These are phyloP conservation scores for Drosophila merina DNA, from an alignment of 2,888 invertebrate genomes.

Conservation along the genomic window DNA sequence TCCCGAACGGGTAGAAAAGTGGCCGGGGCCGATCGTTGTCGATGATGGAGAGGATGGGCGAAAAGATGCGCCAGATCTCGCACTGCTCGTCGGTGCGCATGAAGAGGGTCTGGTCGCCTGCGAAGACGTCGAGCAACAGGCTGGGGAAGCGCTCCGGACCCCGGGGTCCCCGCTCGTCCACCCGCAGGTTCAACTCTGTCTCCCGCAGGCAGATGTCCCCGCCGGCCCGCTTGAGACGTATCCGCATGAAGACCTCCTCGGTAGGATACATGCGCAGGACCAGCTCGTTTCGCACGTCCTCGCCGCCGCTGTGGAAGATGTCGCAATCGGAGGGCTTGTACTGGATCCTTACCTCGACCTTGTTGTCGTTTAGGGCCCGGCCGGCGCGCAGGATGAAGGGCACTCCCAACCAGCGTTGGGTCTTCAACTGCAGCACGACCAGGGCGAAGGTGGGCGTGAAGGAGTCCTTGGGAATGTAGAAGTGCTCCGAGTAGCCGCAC, in stretches of 20 bases:
- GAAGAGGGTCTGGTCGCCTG: conserved; percentile 63
- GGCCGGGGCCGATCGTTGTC: conserved; percentile 58
- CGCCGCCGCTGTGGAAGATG: not conserved
- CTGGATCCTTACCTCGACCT: conserved; percentile 60
- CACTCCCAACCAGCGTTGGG: conserved; percentile 60
- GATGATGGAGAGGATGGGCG: conserved; percentile 46
- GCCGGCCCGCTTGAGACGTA: conserved; percentile 56
- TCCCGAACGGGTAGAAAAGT: conserved; percentile 50
- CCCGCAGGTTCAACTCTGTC: conserved; percentile 43
- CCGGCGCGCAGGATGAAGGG: conserved; percentile 66
- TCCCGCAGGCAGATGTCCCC: conserved; percentile 47
- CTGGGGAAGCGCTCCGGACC: conserved; percentile 15
- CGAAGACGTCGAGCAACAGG: conserved; percentile 55
- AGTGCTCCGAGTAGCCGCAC: conserved; percentile 63
- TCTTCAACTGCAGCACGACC: conserved; percentile 53
- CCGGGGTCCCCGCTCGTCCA: conserved; percentile 21
- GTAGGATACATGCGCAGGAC: conserved; percentile 51
- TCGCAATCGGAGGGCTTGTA: conserved; percentile 57
- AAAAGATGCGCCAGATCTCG: conserved; percentile 72
- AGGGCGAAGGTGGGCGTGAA: conserved; percentile 63
- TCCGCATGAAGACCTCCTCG: conserved; percentile 67
- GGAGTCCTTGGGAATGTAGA: conserved; percentile 65
- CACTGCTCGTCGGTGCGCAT: conserved; percentile 71
- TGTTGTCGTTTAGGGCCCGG: conserved; percentile 59
- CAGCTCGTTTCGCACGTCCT: conserved; percentile 52